Percentiles rank a stretch among this genome's conserved stretches.
phyloP scores from a whole-genome alignment of 2,113 vertebrate species.

The Vicugna pacos region DNA sequence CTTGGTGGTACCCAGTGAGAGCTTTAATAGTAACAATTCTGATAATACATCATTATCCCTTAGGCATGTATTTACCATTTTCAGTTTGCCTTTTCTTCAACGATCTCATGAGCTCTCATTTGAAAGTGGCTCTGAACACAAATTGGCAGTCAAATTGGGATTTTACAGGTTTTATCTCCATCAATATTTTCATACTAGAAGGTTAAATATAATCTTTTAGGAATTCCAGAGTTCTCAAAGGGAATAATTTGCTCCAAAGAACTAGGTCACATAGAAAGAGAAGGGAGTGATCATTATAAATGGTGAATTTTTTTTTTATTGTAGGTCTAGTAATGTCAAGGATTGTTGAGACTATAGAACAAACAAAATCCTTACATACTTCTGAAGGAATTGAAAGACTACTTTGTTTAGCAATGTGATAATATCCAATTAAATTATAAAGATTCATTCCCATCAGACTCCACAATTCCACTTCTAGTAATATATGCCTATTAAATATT shows the following conservation, averaged over 20 bases:
- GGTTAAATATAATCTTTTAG: conserved; percentile 45
- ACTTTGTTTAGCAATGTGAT: neutral
- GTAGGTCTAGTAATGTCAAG: neutral
- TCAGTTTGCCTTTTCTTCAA: conserved; percentile 37
- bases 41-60: neutral
- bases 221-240: conserved; percentile 18
- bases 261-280: neutral
- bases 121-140: conserved; percentile 53
- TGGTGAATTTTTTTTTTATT: neutral
- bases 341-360: neutral
- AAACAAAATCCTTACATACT: neutral
- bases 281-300: neutral
- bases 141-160: conserved; percentile 36
- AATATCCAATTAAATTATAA: neutral
- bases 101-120: neutral
- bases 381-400: neutral
- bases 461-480: neutral
- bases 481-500: neutral
- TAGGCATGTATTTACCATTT: neutral
- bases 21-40: neutral
- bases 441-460: neutral
- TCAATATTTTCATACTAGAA: conserved; percentile 23
- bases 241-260: conserved; percentile 16
- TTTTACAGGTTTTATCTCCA: conserved; percentile 22
- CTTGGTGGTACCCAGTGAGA: neutral